Base-by-base conservation (phyloP, 2,888 invertebrate species). In the Archips xylosteana region DNA sequence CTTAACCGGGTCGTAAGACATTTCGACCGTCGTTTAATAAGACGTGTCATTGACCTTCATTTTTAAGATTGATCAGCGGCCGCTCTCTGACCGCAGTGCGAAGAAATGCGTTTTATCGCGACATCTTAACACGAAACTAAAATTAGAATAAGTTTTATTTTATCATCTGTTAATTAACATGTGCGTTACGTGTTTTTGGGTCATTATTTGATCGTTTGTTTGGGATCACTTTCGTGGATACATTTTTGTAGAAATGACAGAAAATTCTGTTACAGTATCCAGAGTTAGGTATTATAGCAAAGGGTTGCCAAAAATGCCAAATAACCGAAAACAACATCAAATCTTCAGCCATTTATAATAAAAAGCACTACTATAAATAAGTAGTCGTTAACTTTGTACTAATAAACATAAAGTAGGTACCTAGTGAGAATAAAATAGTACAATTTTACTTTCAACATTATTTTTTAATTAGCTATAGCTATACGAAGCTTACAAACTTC, bases 31-130 rank as follows among this genome's bases (percentile, higher is more conserved):
- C 59, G 49, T 68, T 47, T 49, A 60, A 59, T 68, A 68, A 68
- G 59, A 71, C 49, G 68, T 63, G 73, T 73, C 73, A 59, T 73
- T 73, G 73, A 73, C 73, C 73, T 73, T 73, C 73, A 64, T 49
- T 64, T 1, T 65, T 57, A 15, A 73, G 73, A 73, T 69, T 69
- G 73, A 73, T 73, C 73, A 34, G 59, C 54, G 67, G 9, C 73
- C 73, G 68, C 63, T 64, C 68, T 66, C 63, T 68, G 73, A 73
- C 73, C 68, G 72, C 72, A 68, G 47, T 51, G 68, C 68, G 73
- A 68, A 73, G 73, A 73, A 73, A 73, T 59, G 57, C 23, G 54
- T 68, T 67, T 68, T 68, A 68, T 73, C 73, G 63, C 63, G 66
- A 71, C 66, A 49, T 60, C 49, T 68, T 23, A 32, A 57, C 12